phyloP scores from a whole-genome alignment of 2,888 invertebrate genomes.

The Hedya salicella region DNA sequence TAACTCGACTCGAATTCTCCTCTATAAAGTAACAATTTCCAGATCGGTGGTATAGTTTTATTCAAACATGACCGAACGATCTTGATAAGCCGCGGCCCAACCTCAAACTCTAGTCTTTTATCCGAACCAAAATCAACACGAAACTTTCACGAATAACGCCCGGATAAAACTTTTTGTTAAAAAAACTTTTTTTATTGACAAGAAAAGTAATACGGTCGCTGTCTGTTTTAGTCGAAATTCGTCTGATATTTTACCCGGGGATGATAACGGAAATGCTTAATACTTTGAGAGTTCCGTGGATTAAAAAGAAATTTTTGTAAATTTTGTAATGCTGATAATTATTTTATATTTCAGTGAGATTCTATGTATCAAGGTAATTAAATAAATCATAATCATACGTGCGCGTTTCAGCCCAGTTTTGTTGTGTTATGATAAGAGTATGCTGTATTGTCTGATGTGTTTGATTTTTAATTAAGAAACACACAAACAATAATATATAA shows the following conservation, averaged over 20 bases:
- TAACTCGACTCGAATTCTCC: slow-evolving; percentile 22
- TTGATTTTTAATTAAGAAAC: no score
- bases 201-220: slow-evolving; percentile 40
- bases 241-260: slow-evolving; percentile 9
- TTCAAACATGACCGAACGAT: slow-evolving; percentile 34
- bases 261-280: not conserved
- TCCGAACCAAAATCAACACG: slow-evolving; percentile 50
- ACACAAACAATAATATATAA: no score
- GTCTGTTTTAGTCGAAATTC: slow-evolving; percentile 24
- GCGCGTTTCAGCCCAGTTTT: no score
- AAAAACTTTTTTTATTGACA: slow-evolving; percentile 52
- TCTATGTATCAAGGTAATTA: no score
- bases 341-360: no score
- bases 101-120: slow-evolving; percentile 43
- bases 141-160: slow-evolving; percentile 47
- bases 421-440: no score
- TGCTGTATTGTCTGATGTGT: no score
- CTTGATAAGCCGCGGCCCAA: slow-evolving; percentile 41
- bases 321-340: no score
- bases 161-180: slow-evolving; percentile 47
- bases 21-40: slow-evolving; percentile 35
- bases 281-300: not conserved
- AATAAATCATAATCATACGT: no score
- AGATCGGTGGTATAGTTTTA: slow-evolving; percentile 30
- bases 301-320: not conserved